Base-by-base conservation (phyloP, 30 jellyfish, hydroid and myxozoan genomes). In the Sanderia malayensis region DNA sequence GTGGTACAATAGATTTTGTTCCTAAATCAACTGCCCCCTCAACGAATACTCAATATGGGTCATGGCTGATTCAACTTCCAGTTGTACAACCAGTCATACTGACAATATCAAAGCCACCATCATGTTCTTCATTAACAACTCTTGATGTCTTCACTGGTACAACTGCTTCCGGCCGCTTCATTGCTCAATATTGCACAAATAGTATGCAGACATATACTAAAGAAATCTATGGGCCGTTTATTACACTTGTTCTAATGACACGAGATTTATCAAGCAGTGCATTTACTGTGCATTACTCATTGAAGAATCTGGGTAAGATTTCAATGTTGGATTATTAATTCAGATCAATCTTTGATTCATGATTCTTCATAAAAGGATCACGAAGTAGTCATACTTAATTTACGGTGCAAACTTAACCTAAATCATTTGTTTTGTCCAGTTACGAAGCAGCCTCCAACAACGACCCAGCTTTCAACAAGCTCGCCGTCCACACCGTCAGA, bases 1-100 rank as follows among this genome's bases (percentile, higher is more conserved):
- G 74, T 45, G 89, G 89, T 20, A 63, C 46, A 33, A 26, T 77
- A 11, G 44, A 41, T n/a, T 77, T 77, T 65, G 55, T 28, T 21
- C 81, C 81, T 10, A 21, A 68, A 46, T 29, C 57, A 41, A 32
- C 44, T 17, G 9, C 31, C 21, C 27, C 87, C 17, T 4, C 73
- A 3, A n/a, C n/a, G n/a, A 41, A 23, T 9, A 46, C 61, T 23
- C 24, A 26, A 7, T 33, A 77, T 24, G 55, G 74, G 8, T 64
- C 81, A 2, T 77, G 89, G 89, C 74, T 63, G 28, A 77, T 77
- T n/a, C 81, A 63, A 49, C 46, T 77, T n/a, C 89, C 89, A 37
- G 62, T 74, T 4, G 23, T 64, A 24, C 45, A 18, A 41, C 58
- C 81, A 19, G 81, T 77, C 0, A 46, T 44, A 24, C 13, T 77